phyloP scores from a whole-genome alignment of 2,113 vertebrate genomes.

The Ariopsis seemanni region DNA sequence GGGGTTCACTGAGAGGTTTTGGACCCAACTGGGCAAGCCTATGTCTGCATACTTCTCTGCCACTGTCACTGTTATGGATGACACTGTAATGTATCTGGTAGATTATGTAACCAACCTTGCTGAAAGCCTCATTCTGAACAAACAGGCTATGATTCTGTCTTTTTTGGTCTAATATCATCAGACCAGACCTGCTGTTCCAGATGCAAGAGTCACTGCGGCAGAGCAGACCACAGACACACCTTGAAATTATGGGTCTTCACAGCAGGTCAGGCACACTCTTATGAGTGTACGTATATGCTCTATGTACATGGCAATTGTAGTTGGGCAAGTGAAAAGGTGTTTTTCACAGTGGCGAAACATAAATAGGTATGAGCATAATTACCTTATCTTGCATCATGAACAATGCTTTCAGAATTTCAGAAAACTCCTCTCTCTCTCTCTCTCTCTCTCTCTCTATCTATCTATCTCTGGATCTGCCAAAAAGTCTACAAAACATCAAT shows the following conservation, averaged over 20 bases:
- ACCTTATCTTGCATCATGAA: too few species aligned
- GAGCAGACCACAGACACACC: neutral
- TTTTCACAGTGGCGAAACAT: neutral
- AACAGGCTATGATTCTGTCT: neutral
- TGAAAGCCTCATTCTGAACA: neutral
- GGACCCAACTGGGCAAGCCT: neutral
- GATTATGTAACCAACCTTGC: neutral
- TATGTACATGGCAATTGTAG: neutral
- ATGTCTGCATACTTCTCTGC: neutral
- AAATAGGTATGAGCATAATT: too few species aligned
- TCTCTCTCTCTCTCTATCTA: too few species aligned
- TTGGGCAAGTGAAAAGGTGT: neutral
- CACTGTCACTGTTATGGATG: neutral
- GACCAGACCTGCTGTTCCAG: neutral
- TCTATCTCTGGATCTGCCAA: too few species aligned
- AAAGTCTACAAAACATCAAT: too few species aligned
- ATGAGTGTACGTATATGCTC: neutral
- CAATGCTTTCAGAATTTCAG: too few species aligned
- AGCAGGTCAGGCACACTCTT: neutral
- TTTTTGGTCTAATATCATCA: neutral
- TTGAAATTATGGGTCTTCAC: neutral
- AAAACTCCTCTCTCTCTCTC: too few species aligned
- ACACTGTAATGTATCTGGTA: neutral
- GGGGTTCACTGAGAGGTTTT: too few species aligned
- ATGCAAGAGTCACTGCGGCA: neutral